A percentile compares a stretch with the other conserved stretches of the same genome.
These are phyloP conservation scores for Serinus canaria DNA, from an alignment of 2,113 vertebrate genomes.

Conservation along the genomic window DNA sequence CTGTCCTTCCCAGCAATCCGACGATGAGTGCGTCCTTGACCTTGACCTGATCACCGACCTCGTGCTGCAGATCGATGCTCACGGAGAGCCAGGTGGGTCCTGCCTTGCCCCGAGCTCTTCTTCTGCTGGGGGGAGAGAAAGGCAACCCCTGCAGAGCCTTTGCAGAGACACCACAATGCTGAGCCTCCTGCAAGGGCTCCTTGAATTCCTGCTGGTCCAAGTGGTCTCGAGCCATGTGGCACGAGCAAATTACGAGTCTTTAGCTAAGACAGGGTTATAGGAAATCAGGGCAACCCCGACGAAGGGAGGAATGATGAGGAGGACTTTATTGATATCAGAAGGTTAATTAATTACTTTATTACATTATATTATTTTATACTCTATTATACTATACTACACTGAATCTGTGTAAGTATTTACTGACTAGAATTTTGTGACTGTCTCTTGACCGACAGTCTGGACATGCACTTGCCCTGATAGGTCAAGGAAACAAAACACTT, in stretches of 20 bases:
- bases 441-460: no score
- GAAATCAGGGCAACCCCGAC: no score
- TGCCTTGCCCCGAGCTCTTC: not conserved
- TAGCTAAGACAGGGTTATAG: not conserved
- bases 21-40: conserved; percentile 79
- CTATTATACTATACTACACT: no score
- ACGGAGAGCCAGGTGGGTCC: conserved; percentile 84
- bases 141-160: not conserved
- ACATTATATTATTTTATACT: no score
- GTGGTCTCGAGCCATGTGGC: rapidly evolving
- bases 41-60: conserved; percentile 87
- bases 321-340: no score
- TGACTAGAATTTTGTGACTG: no score
- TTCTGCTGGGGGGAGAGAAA: no score
- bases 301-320: no score
- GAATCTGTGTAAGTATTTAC: no score
- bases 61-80: conserved; percentile 86
- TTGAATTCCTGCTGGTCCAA: not conserved
- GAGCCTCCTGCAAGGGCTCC: not conserved
- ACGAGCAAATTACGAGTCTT: not conserved
- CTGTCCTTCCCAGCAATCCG: conserved; percentile 61
- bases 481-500: no score
- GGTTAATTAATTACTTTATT: no score
- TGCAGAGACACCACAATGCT: not conserved
- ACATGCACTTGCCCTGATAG: no score